Base-by-base conservation (phyloP, 2,113 vertebrate species). In the Marcusenius ussheri region DNA sequence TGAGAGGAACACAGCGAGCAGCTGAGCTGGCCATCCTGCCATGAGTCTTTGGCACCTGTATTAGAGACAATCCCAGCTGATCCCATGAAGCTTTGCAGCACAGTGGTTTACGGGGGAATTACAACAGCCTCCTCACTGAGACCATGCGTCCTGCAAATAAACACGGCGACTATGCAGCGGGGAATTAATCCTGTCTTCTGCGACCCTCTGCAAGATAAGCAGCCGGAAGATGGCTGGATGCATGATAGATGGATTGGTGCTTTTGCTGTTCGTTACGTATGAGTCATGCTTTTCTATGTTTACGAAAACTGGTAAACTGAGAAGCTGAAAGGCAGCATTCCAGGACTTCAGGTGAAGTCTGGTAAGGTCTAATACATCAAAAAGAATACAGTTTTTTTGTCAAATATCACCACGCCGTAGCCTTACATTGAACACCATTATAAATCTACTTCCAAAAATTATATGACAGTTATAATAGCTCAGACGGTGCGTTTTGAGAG, bases 61-160 rank as follows among this genome's bases (percentile, higher is more conserved):
- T 66, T 19, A 56, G 77, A 90, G 90, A 90, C 90, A 89, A 89
- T 50, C 87, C 45, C 58, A 47, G 88, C 89, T 24, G 83, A 13
- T 83, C 66, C 87, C 42, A 47, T 53, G 87, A 74, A 89, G 51
- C 89, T 47, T 56, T 56, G 46, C 83, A 88, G 56, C 83, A 89
- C 88, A 87, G 86, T 27, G 27, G 42, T 51, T 46, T 24, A 74
- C 51, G 90, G 6, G 86, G 89, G 91, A 91, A 88, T 80, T 89
- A 62, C 50, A 83, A 56, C 91, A 88, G 91, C 91, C 91, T 90
- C 53, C 42, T 53, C 50, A 77, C 9, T 70, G 89, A 88, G 89
- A 47, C 84, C 88, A 88, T 56, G 90, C 90, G 90, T 90, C 88
- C 74, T 91, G 90, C 50, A 89, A 85, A 91, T 91, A 88, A 93